Percentiles rank a stretch among this genome's conserved stretches.
Conservation (phyloP, 2,888 invertebrate genomes). For the Cryptocephalus moraei region DNA sequence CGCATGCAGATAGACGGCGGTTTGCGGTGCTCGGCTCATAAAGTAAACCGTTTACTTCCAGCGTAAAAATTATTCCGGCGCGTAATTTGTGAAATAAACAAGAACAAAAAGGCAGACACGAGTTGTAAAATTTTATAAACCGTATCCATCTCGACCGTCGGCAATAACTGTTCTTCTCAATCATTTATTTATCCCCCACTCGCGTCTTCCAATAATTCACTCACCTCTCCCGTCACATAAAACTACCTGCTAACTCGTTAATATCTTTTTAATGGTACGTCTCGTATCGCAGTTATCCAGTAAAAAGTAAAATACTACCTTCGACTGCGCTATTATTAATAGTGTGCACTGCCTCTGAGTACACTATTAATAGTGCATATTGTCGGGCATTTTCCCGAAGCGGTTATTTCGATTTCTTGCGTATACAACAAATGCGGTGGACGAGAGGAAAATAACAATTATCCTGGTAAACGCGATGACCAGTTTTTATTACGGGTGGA, state of each 20-base stretch:
- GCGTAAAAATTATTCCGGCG: too few species aligned
- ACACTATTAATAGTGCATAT: constrained; percentile 9
- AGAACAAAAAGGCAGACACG: too few species aligned
- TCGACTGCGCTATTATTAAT: not conserved
- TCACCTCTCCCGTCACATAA: not conserved
- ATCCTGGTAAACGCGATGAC: constrained; percentile 13
- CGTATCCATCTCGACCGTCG: too few species aligned
- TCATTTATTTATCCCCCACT: too few species aligned
- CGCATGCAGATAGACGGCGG: too few species aligned
- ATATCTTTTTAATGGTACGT: not conserved
- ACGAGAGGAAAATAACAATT: constrained; percentile 14
- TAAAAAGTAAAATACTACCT: not conserved
- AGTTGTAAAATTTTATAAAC: too few species aligned
- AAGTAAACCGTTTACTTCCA: too few species aligned
- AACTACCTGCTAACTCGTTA: not conserved
- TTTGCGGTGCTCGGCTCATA: too few species aligned
- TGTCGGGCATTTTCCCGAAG: constrained; percentile 10
- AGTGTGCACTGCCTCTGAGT: constrained; percentile 2
- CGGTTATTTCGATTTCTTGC: constrained; percentile 2
- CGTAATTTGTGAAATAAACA: too few species aligned
- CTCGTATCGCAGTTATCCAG: not conserved
- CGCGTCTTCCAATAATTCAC: too few species aligned
- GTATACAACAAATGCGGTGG: constrained; percentile 1
- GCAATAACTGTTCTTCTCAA: too few species aligned
- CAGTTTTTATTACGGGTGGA: constrained; percentile 8